These are phyloP conservation scores for Takifugu bimaculatus DNA, from an alignment of 2,113 vertebrate genomes.

Conservation along the genomic window DNA sequence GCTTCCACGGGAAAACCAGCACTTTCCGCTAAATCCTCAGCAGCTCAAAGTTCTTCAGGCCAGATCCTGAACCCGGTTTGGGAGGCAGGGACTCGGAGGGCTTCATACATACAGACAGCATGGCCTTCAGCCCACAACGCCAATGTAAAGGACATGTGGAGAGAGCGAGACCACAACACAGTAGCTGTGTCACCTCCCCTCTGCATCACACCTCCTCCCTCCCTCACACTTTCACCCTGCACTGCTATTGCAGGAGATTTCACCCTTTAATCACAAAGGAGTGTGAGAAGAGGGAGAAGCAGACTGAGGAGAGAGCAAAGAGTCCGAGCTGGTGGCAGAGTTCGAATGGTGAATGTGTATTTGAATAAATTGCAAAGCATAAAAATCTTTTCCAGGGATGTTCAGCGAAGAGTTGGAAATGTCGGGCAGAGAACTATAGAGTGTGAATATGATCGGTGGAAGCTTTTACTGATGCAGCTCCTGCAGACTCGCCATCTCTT, in stretches of 20 bases:
- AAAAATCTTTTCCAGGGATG: too few relatives aligned
- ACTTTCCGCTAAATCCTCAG: too few relatives aligned
- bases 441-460: too few relatives aligned
- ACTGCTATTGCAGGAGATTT: slow-evolving; percentile 64
- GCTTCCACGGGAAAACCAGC: slow-evolving; percentile 9
- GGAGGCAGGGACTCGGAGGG: slow-evolving; percentile 24
- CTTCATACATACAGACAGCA: slow-evolving; percentile 22
- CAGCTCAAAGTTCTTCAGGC: slow-evolving; percentile 16
- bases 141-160: slow-evolving; percentile 41
- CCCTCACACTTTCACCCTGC: slow-evolving; percentile 30
- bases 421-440: too few relatives aligned
- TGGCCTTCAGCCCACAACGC: slow-evolving; percentile 16
- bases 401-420: too few relatives aligned
- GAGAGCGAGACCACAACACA: slow-evolving; percentile 29
- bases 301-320: slow-evolving; percentile 23
- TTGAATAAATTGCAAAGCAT: not conserved
- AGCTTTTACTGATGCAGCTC: not conserved
- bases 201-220: slow-evolving; percentile 40
- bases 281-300: slow-evolving; percentile 53
- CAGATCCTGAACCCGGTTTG: slow-evolving; percentile 21
- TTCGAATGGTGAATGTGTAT: not conserved
- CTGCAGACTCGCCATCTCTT: not conserved
- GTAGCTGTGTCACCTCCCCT: slow-evolving; percentile 41
- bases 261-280: slow-evolving; percentile 56
- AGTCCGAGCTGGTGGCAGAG: not conserved